Conservation (phyloP, 2,113 vertebrate species). For the Vulpes ferrilata region DNA sequence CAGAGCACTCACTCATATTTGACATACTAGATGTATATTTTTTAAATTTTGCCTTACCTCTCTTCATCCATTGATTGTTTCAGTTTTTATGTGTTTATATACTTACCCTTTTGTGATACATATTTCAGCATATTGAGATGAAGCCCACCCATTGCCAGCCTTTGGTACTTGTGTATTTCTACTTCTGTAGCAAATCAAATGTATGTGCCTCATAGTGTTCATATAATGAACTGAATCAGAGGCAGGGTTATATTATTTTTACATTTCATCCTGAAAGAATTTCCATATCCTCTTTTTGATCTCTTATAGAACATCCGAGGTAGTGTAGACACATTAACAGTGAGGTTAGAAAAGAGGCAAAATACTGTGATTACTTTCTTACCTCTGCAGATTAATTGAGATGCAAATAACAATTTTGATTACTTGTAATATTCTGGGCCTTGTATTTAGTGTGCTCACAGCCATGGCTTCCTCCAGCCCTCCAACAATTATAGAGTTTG, state of each 20-base stretch:
- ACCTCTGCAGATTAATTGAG: neutral
- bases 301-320: neutral
- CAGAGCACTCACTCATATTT: neutral
- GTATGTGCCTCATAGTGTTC: too few species aligned
- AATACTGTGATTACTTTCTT: neutral
- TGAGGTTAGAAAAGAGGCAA: neutral
- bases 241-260: neutral
- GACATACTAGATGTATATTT: neutral
- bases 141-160: neutral
- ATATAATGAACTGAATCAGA: neutral
- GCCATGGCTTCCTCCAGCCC: neutral
- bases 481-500: neutral
- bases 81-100: neutral
- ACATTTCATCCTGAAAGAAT: neutral
- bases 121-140: neutral
- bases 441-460: neutral
- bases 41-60: neutral
- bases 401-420: neutral
- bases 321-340: neutral
- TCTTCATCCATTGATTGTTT: neutral
- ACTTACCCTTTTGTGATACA: neutral
- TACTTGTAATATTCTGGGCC: neutral
- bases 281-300: neutral
- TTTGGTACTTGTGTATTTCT: neutral
- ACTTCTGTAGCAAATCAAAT: neutral